Conservation (phyloP, 1,140 invertebrate species). For the Lepidotrigona ventralis region DNA sequence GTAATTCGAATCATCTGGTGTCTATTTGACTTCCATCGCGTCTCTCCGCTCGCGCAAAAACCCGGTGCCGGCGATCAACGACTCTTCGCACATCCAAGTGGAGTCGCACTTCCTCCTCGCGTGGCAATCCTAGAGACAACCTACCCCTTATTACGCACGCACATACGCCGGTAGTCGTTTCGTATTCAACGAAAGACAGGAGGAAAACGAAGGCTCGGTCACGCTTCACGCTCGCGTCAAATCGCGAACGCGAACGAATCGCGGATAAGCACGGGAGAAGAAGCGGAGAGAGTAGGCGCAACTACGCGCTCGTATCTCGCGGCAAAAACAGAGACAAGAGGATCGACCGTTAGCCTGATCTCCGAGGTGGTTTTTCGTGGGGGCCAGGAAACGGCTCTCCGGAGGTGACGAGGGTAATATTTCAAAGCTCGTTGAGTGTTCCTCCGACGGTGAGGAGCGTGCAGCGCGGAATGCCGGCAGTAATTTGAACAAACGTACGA, state of each 20-base stretch:
- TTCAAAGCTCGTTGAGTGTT: slow-evolving; percentile 64
- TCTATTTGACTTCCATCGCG: neutral
- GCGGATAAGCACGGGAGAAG: no score
- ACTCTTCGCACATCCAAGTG: neutral
- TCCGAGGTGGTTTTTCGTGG: slow-evolving; percentile 24
- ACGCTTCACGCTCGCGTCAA: slow-evolving; percentile 22
- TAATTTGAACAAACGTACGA: slow-evolving; percentile 79
- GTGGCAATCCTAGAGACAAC: no score
- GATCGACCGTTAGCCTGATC: slow-evolving; percentile 45
- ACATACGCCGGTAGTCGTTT: no score
- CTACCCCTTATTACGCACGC: neutral
- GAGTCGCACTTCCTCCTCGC: neutral
- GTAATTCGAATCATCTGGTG: neutral
- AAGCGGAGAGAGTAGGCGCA: no score
- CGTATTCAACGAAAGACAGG: neutral
- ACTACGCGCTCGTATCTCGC: neutral
- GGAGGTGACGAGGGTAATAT: slow-evolving; percentile 61
- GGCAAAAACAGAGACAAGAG: slow-evolving; percentile 4
- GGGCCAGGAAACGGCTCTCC: slow-evolving; percentile 28
- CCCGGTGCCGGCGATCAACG: neutral
- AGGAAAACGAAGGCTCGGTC: neutral
- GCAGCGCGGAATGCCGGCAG: slow-evolving; percentile 70
- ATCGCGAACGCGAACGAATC: slow-evolving; percentile 20
- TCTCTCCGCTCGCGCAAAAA: neutral
- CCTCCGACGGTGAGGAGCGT: slow-evolving; percentile 59